Base-by-base conservation (phyloP, 92 coral and sea anemone genomes). In the Epizoanthus fatuus region DNA sequence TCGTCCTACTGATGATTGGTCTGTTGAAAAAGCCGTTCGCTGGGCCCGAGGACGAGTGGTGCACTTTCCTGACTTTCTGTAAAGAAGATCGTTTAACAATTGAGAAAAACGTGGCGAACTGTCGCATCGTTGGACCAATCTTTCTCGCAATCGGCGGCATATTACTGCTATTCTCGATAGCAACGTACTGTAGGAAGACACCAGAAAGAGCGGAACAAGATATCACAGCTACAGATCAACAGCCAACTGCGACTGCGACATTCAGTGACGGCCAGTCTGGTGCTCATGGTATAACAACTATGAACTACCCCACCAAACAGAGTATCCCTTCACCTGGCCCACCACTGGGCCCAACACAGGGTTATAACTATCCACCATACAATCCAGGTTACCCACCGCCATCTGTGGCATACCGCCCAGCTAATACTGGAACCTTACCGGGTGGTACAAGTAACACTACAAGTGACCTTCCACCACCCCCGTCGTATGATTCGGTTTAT, bases 41-140 rank as follows among this genome's bases (percentile, higher is more conserved):
- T 94, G 76, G 83, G 5, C 88, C 94, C n/a, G 84, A 84, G 32
- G 81, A 79, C 38, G 93, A 88, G 12, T 91, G 89, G 94, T 93
- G 97, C 66, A 16, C 47, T 71, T n/a, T n/a, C n/a, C n/a, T n/a
- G n/a, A n/a, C n/a, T n/a, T 91, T 88, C 60, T 93, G 97, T 60
- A 84, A 74, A 12, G 93, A 91, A 38, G 75, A 82, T 12, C 71
- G 94, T 25, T 63, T 81, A 10, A 47, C 35, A 19, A 91, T 92
- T 11, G 69, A 74, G 39, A 65, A 84, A 69, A 71, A 83, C 62
- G 64, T 88, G 15, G 90, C 87, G 29, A 91, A 87, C 39, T 88
- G 93, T 72, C 83, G 92, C 10, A 84, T 87, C 45, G 94, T 52
- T 25, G 96, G 96, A n/a, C 96, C 94, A 2, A 87, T 93, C n/a